Conservation (phyloP, 2,888 invertebrate genomes). For the Cheilosia grossa region DNA sequence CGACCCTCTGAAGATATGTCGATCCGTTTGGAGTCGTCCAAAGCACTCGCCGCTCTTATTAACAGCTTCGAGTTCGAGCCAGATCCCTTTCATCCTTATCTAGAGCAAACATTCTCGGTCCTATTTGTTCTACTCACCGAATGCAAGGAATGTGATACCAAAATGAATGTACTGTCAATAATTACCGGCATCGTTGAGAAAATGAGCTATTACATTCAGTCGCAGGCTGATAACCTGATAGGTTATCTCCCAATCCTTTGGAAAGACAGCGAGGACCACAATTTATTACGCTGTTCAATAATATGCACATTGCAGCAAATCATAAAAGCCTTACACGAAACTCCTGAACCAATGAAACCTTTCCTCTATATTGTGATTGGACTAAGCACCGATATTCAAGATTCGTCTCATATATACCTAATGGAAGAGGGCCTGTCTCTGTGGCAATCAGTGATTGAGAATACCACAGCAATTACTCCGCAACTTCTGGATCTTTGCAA, state of each 20-base stretch:
- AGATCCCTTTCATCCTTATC: slow-evolving; percentile 92
- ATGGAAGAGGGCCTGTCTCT: slow-evolving; percentile 96
- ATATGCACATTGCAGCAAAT: slow-evolving; percentile 92
- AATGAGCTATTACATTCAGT: slow-evolving; percentile 89
- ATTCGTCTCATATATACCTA: slow-evolving; percentile 93
- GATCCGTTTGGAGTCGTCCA: slow-evolving; percentile 93
- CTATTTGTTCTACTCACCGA: slow-evolving; percentile 93
- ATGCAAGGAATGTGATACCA: slow-evolving; percentile 95
- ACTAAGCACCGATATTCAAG: slow-evolving; percentile 90
- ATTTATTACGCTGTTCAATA: slow-evolving; percentile 96
- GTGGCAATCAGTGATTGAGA: slow-evolving; percentile 93
- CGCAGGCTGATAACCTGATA: slow-evolving; percentile 88
- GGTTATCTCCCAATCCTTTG: slow-evolving; percentile 94
- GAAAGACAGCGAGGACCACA: slow-evolving; percentile 93
- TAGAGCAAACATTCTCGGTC: slow-evolving; percentile 90
- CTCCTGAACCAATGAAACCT: slow-evolving; percentile 85
- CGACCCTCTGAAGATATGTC: slow-evolving; percentile 92
- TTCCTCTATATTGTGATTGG: slow-evolving; percentile 88
- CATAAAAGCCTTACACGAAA: slow-evolving; percentile 89
- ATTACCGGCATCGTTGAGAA: slow-evolving; percentile 95
- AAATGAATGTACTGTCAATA: slow-evolving; percentile 96
- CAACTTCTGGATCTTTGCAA: slow-evolving; percentile 89
- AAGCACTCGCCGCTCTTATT: slow-evolving; percentile 91
- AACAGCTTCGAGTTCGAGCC: slow-evolving; percentile 97
- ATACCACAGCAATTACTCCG: slow-evolving; percentile 87